Conservation (phyloP, 2,797 vertebrate genomes). For the Podargus strigoides region DNA sequence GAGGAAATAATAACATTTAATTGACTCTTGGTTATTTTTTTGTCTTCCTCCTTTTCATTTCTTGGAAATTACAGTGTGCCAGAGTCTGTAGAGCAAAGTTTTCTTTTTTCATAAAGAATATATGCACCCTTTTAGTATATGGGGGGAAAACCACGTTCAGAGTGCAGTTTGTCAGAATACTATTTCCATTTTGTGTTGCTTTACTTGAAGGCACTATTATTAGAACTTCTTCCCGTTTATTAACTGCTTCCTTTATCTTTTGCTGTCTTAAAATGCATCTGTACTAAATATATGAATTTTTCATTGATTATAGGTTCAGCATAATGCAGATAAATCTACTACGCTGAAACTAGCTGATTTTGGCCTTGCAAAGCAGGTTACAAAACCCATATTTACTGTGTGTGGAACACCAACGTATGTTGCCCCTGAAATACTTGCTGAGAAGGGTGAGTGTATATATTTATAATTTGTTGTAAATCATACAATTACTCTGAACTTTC, state of each 20-base stretch:
- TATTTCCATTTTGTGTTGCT: neutral
- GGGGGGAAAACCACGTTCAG: neutral
- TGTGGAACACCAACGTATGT: constrained; percentile 98
- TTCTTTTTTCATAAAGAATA: neutral
- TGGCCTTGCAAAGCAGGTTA: constrained; percentile 92
- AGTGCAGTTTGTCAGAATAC: neutral
- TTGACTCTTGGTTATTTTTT: neutral
- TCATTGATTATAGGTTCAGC: constrained; percentile 80
- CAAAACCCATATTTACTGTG: constrained; percentile 93
- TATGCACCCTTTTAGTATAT: neutral
- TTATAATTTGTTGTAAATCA: neutral
- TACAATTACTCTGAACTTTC: neutral
- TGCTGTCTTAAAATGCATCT: neutral
- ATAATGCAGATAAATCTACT: constrained; percentile 78
- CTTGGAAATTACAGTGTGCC: neutral
- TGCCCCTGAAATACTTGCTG: constrained; percentile 94
- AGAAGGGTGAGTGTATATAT: constrained; percentile 81
- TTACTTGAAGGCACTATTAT: neutral
- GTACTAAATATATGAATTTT: neutral
- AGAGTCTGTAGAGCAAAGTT: neutral
- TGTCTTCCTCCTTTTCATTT: neutral
- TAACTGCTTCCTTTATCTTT: neutral
- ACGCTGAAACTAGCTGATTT: constrained; percentile 95
- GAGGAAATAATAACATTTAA: neutral
- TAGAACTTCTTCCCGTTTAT: neutral